Percentiles rank a stretch among this genome's conserved stretches.
Evolutionary conservation across 1,140 invertebrate species (phyloP).

Genomic region (Apolygus lucorum): DNA sequence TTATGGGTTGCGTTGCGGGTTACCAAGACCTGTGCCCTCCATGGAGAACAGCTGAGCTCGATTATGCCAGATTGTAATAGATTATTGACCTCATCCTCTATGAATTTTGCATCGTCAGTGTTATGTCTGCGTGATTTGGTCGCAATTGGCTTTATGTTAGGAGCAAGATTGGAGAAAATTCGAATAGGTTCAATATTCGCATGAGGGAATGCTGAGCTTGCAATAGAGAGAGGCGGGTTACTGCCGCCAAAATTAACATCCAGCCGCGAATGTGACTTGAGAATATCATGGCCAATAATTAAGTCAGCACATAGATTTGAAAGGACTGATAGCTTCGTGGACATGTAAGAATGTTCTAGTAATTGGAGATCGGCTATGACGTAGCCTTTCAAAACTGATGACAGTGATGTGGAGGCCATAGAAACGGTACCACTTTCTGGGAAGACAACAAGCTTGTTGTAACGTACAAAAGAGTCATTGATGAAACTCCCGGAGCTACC

Average conservation of each 20-base stretch:
- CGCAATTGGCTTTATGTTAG: slow-evolving; percentile 14
- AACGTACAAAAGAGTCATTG: background rate
- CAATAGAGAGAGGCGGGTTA: slow-evolving; percentile 13
- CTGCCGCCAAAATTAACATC: slow-evolving; percentile 6
- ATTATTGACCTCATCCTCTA: slow-evolving; percentile 8
- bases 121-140: slow-evolving; percentile 5
- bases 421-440: slow-evolving; percentile 12
- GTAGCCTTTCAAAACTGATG: background rate
- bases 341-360: slow-evolving; percentile 12
- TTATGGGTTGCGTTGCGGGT: slow-evolving; percentile 3
- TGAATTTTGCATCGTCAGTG: slow-evolving; percentile 9
- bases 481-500: slow-evolving; percentile 22
- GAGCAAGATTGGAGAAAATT: slow-evolving; percentile 15
- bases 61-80: slow-evolving; percentile 17
- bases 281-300: slow-evolving; percentile 19
- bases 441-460: background rate
- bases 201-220: slow-evolving; percentile 4
- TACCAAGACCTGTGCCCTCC: slow-evolving; percentile 23
- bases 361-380: slow-evolving; percentile 17
- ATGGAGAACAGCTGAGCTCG: slow-evolving; percentile 13
- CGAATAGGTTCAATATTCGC: slow-evolving; percentile 19
- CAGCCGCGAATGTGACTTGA: slow-evolving; percentile 4
- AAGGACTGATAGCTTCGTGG: slow-evolving; percentile 15
- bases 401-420: slow-evolving; percentile 25
- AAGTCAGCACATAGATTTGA: slow-evolving; percentile 16